Conservation (phyloP, 1,140 invertebrate genomes). For the Leptopilina boulardi region DNA sequence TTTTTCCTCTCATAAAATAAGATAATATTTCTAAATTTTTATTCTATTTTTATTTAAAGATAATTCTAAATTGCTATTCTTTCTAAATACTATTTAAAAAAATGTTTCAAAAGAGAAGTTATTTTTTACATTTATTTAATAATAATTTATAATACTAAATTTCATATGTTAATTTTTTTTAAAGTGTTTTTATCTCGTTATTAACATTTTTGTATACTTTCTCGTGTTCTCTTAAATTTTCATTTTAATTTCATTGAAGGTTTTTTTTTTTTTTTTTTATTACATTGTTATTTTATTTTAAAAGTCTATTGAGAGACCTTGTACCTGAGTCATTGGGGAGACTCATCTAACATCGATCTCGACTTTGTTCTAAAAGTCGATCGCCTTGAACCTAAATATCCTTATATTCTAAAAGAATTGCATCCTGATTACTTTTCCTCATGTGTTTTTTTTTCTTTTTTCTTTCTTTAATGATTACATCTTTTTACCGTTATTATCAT, state of each 20-base stretch:
- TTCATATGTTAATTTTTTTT: too few species aligned
- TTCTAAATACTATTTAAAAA: too few species aligned
- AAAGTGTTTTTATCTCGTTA: too few species aligned
- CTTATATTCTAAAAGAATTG: conserved; percentile 44
- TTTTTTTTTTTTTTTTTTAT: conserved; percentile 16
- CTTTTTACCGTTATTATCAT: conserved; percentile 1
- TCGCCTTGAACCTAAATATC: conserved; percentile 52
- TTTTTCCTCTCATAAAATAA: background rate
- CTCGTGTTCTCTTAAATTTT: background rate
- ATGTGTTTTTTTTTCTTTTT: background rate
- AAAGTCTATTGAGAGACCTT: conserved; percentile 50
- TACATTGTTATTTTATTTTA: conserved; percentile 42
- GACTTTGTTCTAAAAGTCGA: conserved; percentile 44
- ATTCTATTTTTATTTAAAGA: background rate
- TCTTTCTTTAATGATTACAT: background rate
- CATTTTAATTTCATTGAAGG: background rate
- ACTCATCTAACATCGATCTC: conserved; percentile 30
- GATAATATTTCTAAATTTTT: background rate
- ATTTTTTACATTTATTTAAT: too few species aligned
- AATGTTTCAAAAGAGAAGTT: too few species aligned
- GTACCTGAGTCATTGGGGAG: conserved; percentile 45
- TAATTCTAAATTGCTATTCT: too few species aligned
- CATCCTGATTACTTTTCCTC: conserved; percentile 1
- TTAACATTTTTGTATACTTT: too few species aligned
- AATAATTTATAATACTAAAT: too few species aligned